Percentiles rank a stretch among this genome's conserved stretches.
These are phyloP conservation scores for Caradrina clavipalpis DNA, from an alignment of 2,888 invertebrate genomes.

Conservation along the genomic window DNA sequence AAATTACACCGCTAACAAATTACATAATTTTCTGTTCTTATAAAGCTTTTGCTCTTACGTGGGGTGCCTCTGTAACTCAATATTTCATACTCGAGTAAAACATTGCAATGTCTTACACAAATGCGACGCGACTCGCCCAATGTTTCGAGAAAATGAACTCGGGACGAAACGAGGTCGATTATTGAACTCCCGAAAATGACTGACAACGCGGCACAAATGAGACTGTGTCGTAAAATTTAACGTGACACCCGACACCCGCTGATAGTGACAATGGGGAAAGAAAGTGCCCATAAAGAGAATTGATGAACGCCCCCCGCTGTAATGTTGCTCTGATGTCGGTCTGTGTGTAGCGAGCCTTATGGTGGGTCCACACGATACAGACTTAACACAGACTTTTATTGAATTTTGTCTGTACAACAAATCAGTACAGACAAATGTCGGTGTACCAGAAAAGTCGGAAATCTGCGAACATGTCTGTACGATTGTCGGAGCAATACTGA, in stretches of 20 bases:
- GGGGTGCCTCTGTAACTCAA: constrained; percentile 23
- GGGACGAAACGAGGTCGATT: constrained; percentile 61
- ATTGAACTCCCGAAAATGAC: constrained; percentile 78
- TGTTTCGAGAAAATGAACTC: constrained; percentile 61
- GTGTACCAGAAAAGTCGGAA: too few species aligned
- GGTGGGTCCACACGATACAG: too few species aligned
- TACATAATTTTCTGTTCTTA: constrained; percentile 41
- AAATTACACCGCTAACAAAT: constrained; percentile 38
- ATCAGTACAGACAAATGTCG: too few species aligned
- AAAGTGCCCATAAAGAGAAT: constrained; percentile 88
- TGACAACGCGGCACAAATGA: constrained; percentile 84
- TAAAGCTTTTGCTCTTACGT: constrained; percentile 39
- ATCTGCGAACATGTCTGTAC: too few species aligned
- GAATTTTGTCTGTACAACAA: too few species aligned
- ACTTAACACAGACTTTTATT: too few species aligned
- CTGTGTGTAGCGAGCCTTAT: constrained; percentile 69
- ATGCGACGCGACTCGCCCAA: constrained; percentile 41
- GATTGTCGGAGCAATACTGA: too few species aligned
- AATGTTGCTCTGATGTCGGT: constrained; percentile 69
- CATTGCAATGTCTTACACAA: constrained; percentile 44
- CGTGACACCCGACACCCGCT: constrained; percentile 77
- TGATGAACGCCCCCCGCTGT: constrained; percentile 79
- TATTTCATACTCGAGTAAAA: constrained; percentile 36
- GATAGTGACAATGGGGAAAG: constrained; percentile 86
- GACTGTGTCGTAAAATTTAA: constrained; percentile 87